Percentiles rank a stretch among this genome's conserved stretches.
Conservation (phyloP, 2,888 invertebrate genomes). For the Anticlea derivata region DNA sequence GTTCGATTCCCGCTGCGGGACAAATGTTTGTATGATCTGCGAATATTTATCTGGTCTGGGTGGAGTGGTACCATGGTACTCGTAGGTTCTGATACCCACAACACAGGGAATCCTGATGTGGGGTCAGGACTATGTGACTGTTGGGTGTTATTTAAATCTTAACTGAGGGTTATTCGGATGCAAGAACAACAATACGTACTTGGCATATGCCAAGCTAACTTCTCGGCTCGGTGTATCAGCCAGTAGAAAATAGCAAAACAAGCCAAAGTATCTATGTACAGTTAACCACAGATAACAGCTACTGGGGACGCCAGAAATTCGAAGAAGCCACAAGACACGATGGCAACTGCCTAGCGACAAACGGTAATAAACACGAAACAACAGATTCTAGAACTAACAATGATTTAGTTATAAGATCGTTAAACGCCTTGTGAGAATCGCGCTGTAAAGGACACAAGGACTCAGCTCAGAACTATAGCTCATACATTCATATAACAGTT, state of each 20-base stretch:
- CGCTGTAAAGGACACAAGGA: not conserved
- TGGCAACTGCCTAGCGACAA: constrained; percentile 14
- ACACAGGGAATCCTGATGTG: no score
- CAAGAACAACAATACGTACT: not conserved
- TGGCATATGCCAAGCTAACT: no score
- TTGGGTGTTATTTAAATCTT: no score
- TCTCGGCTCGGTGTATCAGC: no score
- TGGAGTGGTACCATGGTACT: no score
- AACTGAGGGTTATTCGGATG: not conserved
- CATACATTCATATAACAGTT: not conserved
- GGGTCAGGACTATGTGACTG: no score
- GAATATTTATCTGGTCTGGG: no score
- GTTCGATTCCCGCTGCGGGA: no score
- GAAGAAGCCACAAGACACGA: constrained; percentile 30
- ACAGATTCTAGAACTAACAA: constrained; percentile 13
- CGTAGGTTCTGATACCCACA: no score
- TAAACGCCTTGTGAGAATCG: not conserved
- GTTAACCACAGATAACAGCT: constrained; percentile 9
- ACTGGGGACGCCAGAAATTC: constrained; percentile 22
- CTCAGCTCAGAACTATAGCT: not conserved
- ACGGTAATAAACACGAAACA: constrained; percentile 14
- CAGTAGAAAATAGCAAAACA: no score
- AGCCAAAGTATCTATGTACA: not conserved
- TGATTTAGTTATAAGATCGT: constrained; percentile 10
- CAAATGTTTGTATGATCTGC: no score